These are phyloP conservation scores for Panthera uncia DNA, from an alignment of 2,113 vertebrate species.

Conservation along the genomic window DNA sequence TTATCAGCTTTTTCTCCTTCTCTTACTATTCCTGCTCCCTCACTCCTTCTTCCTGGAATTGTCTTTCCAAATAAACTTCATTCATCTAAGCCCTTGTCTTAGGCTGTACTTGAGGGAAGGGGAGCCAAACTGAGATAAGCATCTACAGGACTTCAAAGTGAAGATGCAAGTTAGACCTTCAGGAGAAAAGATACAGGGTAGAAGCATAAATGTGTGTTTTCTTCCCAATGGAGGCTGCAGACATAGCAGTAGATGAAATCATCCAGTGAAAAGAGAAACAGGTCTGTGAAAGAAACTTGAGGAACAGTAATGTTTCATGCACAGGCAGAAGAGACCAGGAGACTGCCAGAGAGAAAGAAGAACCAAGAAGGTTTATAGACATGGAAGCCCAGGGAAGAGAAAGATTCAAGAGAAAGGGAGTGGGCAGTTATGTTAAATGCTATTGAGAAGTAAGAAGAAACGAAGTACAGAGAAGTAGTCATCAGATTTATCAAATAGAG, in stretches of 20 bases:
- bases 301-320: not conserved
- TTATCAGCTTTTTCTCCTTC: not conserved
- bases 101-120: not conserved
- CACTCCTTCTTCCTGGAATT: slow-evolving; percentile 9
- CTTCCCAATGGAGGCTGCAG: not conserved
- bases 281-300: not conserved
- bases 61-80: not conserved
- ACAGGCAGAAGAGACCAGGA: not conserved
- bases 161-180: not conserved
- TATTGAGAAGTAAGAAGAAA: not conserved
- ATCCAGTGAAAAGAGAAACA: not conserved
- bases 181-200: not conserved
- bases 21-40: not conserved
- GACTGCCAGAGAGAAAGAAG: not conserved
- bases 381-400: not conserved
- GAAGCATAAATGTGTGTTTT: not conserved
- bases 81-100: not conserved
- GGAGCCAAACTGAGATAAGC: not conserved
- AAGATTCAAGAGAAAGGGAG: not conserved
- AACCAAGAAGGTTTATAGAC: not conserved
- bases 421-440: not conserved
- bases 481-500: not conserved
- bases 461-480: not conserved
- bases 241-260: not conserved
- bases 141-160: not conserved